These are phyloP conservation scores for Stegana nigrithorax DNA, from an alignment of 2,888 invertebrate genomes.

Conservation along the genomic window DNA sequence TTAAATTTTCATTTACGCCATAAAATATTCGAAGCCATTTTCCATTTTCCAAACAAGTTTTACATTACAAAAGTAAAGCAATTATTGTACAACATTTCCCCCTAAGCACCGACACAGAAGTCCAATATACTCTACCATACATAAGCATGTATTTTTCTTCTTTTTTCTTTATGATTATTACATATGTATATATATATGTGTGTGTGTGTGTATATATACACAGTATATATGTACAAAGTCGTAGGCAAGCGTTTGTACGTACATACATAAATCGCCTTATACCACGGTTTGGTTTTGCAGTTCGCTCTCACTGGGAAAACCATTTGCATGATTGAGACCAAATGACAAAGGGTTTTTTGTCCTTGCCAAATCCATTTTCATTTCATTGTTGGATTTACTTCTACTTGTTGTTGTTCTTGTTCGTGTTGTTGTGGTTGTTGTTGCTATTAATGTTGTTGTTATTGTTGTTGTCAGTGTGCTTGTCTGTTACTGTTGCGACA, in stretches of 20 bases:
- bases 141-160: background rate
- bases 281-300: background rate
- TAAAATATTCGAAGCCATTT: background rate
- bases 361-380: background rate
- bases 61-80: too few species aligned
- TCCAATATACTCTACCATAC: background rate
- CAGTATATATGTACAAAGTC: background rate
- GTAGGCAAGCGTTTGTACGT: background rate
- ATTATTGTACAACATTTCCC: background rate
- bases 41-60: background rate
- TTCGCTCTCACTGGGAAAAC: slow-evolving; percentile 1
- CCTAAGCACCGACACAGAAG: background rate
- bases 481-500: background rate
- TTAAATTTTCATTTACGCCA: background rate
- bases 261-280: background rate
- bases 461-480: background rate
- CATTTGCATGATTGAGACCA: slow-evolving; percentile 13
- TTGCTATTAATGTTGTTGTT: background rate
- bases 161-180: background rate
- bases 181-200: background rate
- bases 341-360: slow-evolving; percentile 14
- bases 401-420: background rate
- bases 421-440: background rate
- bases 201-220: too few species aligned
- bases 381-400: background rate